Base-by-base conservation (phyloP, 2,888 invertebrate species). In the Noctua comes region DNA sequence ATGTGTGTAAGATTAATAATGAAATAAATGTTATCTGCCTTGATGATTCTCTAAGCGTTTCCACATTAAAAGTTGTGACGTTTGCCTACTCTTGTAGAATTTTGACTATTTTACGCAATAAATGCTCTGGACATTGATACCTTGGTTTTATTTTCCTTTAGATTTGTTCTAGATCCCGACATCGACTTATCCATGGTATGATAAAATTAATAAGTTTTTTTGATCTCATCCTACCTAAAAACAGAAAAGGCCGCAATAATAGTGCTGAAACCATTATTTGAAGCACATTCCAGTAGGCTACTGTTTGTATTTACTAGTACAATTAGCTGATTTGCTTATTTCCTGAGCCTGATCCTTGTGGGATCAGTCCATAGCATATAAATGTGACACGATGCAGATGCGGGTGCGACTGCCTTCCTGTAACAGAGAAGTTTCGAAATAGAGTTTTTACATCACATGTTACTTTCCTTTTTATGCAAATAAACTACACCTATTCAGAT, bases 11-110 rank as follows among this genome's bases (percentile, higher is more conserved):
- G 88, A 91, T 93, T 92, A 90, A 88, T 88, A 85, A 91, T 93
- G 88, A 91, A 90, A 90, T 94, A 93, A 93, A 94, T 94, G 94
- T 93, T 93, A 90, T 94, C 91, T 95, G 96, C 96, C 96, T 96
- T 96, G 95, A 95, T 91, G 85, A 95, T 93, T 93, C 94, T 95
- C 94, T 95, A 94, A 95, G 94, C 95, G 94, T 96, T 95, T 95
- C 95, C 95, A 95, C 94, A 93, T 88, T 92, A 91, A 96, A 64
- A 96, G 95, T 96, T 96, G 96, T 96, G 96, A 96, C 95, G 96
- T 96, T 96, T 96, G 96, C 96, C 95, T 96, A 96, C 94, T 96
- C 95, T 95, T 96, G 96, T 96, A 96, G 96, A 94, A 96, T 96
- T 96, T 96, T 96, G 96, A 96, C 95, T 95, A 96, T 95, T 96